These are phyloP conservation scores for Epinephelus malabaricus DNA, from an alignment of 2,797 vertebrate genomes.

Conservation along the genomic window DNA sequence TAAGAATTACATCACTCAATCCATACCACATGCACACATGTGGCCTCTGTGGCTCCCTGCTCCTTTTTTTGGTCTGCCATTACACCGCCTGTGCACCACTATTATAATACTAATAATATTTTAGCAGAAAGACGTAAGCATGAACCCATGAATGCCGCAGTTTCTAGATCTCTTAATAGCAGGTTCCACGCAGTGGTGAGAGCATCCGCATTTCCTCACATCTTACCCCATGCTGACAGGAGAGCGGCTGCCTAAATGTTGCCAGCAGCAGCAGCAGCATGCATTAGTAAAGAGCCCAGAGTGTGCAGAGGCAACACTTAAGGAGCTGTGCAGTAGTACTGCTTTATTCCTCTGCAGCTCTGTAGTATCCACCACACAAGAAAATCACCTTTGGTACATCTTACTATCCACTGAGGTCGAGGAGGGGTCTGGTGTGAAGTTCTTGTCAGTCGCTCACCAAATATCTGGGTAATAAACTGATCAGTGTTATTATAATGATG, in stretches of 20 bases:
- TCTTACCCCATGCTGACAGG: slow-evolving; percentile 53
- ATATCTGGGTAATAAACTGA: slow-evolving; percentile 37
- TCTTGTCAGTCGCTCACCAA: slow-evolving; percentile 10
- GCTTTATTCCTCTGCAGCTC: slow-evolving; percentile 41
- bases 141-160: slow-evolving; percentile 17
- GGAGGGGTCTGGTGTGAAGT: slow-evolving; percentile 15
- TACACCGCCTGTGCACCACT: too few relatives aligned
- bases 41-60: background rate
- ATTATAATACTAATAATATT: slow-evolving; percentile 1
- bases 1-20: background rate
- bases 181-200: slow-evolving; percentile 17
- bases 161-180: slow-evolving; percentile 31
- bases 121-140: slow-evolving; percentile 26
- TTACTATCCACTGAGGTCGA: background rate
- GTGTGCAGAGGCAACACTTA: slow-evolving; percentile 32
- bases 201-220: slow-evolving; percentile 55
- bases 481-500: slow-evolving; percentile 22
- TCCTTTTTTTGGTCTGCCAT: background rate
- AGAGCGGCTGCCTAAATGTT: slow-evolving; percentile 52
- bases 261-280: slow-evolving; percentile 63
- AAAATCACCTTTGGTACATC: slow-evolving; percentile 20
- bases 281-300: slow-evolving; percentile 65
- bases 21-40: background rate
- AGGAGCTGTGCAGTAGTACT: slow-evolving; percentile 17
- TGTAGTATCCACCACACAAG: slow-evolving; percentile 12